These are phyloP conservation scores for Drosophila tropicalis DNA, from an alignment of 1,140 invertebrate genomes.

Conservation along the genomic window DNA sequence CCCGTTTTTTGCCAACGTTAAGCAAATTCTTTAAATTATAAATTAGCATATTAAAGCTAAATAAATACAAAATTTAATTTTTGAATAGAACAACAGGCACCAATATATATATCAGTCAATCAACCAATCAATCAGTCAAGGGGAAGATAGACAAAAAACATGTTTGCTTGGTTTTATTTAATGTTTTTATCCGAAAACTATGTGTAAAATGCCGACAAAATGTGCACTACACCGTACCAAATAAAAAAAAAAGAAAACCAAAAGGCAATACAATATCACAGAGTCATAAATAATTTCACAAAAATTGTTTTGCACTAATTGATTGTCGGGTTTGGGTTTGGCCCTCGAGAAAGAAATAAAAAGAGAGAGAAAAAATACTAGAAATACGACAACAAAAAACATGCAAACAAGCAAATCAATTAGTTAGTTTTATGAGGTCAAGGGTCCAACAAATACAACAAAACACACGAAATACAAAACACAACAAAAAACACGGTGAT, in stretches of 20 bases:
- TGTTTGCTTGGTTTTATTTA: slow-evolving; percentile 28
- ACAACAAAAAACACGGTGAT: neutral
- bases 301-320: slow-evolving; percentile 56
- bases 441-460: slow-evolving; percentile 35
- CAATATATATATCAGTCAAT: slow-evolving; percentile 32
- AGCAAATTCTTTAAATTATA: slow-evolving; percentile 1
- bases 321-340: slow-evolving; percentile 45
- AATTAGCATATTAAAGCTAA: slow-evolving; percentile 73
- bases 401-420: slow-evolving; percentile 49
- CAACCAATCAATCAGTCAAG: slow-evolving; percentile 36
- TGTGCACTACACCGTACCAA: slow-evolving; percentile 11
- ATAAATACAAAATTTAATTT: slow-evolving; percentile 35
- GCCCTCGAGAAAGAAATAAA: slow-evolving; percentile 4
- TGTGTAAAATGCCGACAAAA: slow-evolving; percentile 53
- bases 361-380: neutral
- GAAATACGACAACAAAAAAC: slow-evolving; percentile 9
- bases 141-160: slow-evolving; percentile 43
- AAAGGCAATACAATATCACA: slow-evolving; percentile 7
- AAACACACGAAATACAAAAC: neutral
- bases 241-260: slow-evolving; percentile 14
- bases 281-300: slow-evolving; percentile 15
- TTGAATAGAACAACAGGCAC: slow-evolving; percentile 25
- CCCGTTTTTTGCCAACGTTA: neutral
- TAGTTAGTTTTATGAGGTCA: slow-evolving; percentile 58
- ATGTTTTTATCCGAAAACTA: neutral